Evolutionary conservation across 2,888 invertebrate species (phyloP).

Genomic region (Hypolimnas misippus): DNA sequence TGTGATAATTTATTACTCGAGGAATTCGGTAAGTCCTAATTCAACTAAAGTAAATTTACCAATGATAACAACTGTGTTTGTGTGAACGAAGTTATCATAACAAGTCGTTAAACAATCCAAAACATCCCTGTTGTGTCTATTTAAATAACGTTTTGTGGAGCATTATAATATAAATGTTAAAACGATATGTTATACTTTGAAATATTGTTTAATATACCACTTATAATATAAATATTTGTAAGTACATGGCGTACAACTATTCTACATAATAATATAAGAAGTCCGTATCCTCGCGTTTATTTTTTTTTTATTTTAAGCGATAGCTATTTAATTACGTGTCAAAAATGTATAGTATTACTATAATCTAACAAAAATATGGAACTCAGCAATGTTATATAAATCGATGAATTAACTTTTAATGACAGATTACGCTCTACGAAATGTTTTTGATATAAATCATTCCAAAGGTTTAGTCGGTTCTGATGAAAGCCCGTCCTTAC

Average conservation of each 20-base stretch:
- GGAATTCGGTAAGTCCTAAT: constrained; percentile 5
- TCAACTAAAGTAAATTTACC: neutral
- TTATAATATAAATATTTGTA: constrained; percentile 25
- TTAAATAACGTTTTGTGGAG: neutral
- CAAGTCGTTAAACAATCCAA: neutral
- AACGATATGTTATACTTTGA: constrained; percentile 9
- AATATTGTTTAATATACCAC: constrained; percentile 28
- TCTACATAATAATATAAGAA: neutral
- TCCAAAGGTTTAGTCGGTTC: constrained; percentile 61
- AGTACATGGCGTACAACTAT: constrained; percentile 23
- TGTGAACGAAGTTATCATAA: constrained; percentile 8
- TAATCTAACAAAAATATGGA: constrained; percentile 21
- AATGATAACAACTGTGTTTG: neutral
- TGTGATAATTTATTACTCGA: neutral
- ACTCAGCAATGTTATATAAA: constrained; percentile 27
- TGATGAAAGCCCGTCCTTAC: constrained; percentile 54
- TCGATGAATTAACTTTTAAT: constrained; percentile 27
- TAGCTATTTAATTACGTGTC: neutral
- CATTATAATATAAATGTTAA: constrained; percentile 9
- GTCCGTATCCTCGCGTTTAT: neutral
- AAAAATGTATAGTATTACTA: neutral
- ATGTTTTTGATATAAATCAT: constrained; percentile 60
- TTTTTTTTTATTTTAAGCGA: neutral
- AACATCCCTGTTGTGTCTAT: constrained; percentile 2
- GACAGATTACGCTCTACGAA: constrained; percentile 57